Conservation (phyloP, 2,113 vertebrate species). For the Notiomystis cincta region DNA sequence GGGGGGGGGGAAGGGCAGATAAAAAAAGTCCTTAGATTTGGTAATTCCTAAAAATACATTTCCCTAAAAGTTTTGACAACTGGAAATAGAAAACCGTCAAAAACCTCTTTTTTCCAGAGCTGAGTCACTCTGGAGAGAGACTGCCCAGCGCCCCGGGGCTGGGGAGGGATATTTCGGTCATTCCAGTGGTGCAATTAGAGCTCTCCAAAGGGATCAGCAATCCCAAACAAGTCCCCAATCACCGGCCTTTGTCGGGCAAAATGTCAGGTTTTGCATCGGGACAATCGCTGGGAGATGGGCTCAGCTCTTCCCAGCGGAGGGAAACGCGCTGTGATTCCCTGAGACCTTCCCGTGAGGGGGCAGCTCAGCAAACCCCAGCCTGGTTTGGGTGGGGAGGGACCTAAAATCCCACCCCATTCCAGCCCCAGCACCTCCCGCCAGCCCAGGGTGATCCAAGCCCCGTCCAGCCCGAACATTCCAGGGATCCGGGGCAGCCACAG, state of each 20-base stretch:
- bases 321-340: accelerated
- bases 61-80: neutral
- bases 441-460: neutral
- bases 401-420: neutral
- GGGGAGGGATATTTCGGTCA: neutral
- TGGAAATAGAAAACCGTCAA: neutral
- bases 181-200: neutral
- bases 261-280: neutral
- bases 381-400: neutral
- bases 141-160: accelerated
- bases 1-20: too few species aligned
- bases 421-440: accelerated
- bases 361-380: neutral
- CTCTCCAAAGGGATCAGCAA: accelerated
- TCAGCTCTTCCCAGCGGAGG: neutral
- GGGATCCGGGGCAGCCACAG: neutral
- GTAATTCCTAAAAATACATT: neutral
- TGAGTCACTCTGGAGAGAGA: neutral
- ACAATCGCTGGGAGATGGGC: neutral
- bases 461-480: neutral
- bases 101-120: neutral
- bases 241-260: neutral
- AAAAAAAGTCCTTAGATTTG: neutral
- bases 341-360: accelerated
- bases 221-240: neutral